Evolutionary conservation across 1,140 invertebrate genomes (phyloP).

Genomic region (Nylanderia fulva): DNA sequence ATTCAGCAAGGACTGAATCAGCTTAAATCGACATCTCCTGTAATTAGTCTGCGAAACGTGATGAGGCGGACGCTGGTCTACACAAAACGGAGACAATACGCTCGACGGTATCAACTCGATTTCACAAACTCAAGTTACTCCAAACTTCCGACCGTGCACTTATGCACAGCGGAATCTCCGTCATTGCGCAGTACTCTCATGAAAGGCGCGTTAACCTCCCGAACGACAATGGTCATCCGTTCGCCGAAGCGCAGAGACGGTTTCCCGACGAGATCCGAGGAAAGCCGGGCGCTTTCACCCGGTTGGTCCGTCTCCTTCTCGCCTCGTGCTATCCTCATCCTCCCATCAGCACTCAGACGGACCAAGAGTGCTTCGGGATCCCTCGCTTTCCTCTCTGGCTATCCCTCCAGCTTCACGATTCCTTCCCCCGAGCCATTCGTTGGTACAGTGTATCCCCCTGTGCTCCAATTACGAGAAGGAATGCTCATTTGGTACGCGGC

Average conservation of each 20-base stretch:
- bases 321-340: conserved; percentile 37
- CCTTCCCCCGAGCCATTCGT: conserved; percentile 61
- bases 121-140: conserved; percentile 50
- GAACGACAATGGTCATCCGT: conserved; percentile 52
- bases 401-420: conserved; percentile 41
- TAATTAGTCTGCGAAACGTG: conserved; percentile 32
- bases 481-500: conserved; percentile 77
- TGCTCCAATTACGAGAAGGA: conserved; percentile 79
- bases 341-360: conserved; percentile 67
- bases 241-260: conserved; percentile 23
- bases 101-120: conserved; percentile 31
- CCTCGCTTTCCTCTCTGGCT: conserved; percentile 68
- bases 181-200: conserved; percentile 38
- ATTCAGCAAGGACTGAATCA: neutral
- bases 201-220: conserved; percentile 64
- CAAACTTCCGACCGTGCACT: conserved; percentile 56
- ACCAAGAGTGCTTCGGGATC: conserved; percentile 73
- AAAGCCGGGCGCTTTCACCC: conserved; percentile 40
- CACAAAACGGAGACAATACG: conserved; percentile 7
- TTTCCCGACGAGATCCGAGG: conserved; percentile 48
- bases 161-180: conserved; percentile 50
- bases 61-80: neutral
- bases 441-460: conserved; percentile 66
- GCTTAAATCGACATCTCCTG: conserved; percentile 35
- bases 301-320: conserved; percentile 21